These are phyloP conservation scores for Philaethria dido DNA, from an alignment of 2,888 invertebrate genomes.

Conservation along the genomic window DNA sequence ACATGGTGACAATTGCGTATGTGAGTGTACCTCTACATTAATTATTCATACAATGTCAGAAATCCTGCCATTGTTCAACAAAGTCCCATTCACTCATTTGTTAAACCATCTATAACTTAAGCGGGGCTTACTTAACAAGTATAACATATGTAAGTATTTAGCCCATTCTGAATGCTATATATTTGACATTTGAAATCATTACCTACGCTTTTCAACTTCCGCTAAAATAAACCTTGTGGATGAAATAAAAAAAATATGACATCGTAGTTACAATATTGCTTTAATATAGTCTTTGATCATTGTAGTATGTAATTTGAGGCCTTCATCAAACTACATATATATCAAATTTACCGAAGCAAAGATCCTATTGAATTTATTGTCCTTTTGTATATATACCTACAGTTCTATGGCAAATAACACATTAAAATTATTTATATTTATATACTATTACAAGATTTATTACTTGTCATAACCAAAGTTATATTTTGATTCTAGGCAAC, in stretches of 20 bases:
- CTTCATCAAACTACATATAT: neutral
- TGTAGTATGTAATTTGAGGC: neutral
- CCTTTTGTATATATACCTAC: neutral
- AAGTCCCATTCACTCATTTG: conserved; percentile 34
- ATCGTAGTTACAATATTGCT: neutral
- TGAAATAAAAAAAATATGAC: conserved; percentile 1
- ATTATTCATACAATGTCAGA: conserved; percentile 37
- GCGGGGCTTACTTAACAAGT: conserved; percentile 20
- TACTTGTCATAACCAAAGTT: too few species aligned
- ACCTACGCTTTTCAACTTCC: conserved; percentile 4
- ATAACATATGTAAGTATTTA: neutral
- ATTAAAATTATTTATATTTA: too few species aligned
- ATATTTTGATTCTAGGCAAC: too few species aligned
- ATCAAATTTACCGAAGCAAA: conserved; percentile 2
- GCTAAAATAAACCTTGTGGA: neutral
- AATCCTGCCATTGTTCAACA: conserved; percentile 32
- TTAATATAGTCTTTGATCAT: conserved; percentile 6
- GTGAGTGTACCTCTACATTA: conserved; percentile 28
- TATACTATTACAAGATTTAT: too few species aligned
- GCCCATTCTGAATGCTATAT: conserved; percentile 5
- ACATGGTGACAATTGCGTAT: conserved; percentile 24
- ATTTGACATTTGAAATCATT: conserved; percentile 23
- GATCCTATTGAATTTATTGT: neutral
- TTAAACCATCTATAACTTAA: conserved; percentile 27
- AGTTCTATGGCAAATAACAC: too few species aligned